Evolutionary conservation across 2,797 vertebrate genomes (phyloP).

Genomic region (Sebastes hubbsi): DNA sequence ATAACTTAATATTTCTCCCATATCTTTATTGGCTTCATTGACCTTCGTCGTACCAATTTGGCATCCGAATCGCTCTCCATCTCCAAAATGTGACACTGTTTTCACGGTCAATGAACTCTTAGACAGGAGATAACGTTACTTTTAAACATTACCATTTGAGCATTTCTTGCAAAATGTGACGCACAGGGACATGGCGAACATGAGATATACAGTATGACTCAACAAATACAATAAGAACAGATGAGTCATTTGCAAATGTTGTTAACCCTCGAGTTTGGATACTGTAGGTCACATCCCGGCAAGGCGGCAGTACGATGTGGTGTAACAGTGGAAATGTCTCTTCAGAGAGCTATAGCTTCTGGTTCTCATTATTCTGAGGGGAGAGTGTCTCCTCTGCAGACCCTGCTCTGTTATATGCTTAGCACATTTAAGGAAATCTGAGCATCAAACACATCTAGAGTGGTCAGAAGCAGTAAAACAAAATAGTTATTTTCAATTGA

Average conservation of each 20-base stretch:
- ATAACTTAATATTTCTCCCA: neutral
- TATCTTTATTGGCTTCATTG: conserved; percentile 7
- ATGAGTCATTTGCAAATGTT: conserved; percentile 65
- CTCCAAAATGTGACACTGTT: conserved; percentile 43
- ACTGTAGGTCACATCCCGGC: conserved; percentile 42
- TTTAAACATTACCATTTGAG: conserved; percentile 13
- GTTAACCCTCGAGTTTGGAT: conserved; percentile 45
- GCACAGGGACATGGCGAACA: conserved; percentile 40
- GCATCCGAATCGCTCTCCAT: neutral
- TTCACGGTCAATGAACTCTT: conserved; percentile 47
- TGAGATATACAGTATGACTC: conserved; percentile 61
- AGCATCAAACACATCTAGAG: conserved; percentile 1
- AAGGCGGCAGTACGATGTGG: conserved; percentile 1
- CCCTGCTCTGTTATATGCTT: conserved; percentile 19
- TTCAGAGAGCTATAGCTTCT: conserved; percentile 53
- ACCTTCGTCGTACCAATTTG: conserved; percentile 24
- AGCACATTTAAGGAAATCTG: conserved; percentile 39
- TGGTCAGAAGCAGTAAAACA: neutral
- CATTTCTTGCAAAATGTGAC: conserved; percentile 20
- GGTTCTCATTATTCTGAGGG: conserved; percentile 59
- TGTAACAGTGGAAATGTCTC: conserved; percentile 55
- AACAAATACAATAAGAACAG: conserved; percentile 61
- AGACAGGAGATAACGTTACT: conserved; percentile 34
- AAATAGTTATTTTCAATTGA: neutral
- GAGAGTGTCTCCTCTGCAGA: conserved; percentile 28